phyloP scores from a whole-genome alignment of 2,797 vertebrate genomes.

The Arnoldichthys spilopterus region DNA sequence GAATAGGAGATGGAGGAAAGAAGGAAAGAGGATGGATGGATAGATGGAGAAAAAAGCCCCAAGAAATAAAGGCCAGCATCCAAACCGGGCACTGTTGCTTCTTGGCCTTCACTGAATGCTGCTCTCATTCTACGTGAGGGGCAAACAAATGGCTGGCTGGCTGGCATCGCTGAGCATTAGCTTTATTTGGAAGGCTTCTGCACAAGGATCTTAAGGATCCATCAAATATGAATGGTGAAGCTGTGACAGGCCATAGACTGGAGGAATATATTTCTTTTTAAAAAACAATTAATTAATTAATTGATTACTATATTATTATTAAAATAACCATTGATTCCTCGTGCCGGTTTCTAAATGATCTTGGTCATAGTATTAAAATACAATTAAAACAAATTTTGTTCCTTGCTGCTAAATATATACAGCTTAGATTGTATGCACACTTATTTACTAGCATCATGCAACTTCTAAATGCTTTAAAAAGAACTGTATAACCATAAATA shows the following conservation, averaged over 20 bases:
- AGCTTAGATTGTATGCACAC: too few species aligned
- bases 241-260: conserved; percentile 29
- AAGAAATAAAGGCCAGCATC: conserved; percentile 52
- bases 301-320: too few species aligned
- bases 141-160: conserved; percentile 54
- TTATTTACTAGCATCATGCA: too few species aligned
- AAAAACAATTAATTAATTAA: too few species aligned
- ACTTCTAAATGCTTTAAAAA: too few species aligned
- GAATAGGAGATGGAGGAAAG: conserved; percentile 19
- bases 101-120: conserved; percentile 56
- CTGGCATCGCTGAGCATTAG: conserved; percentile 36
- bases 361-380: too few species aligned
- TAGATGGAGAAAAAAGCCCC: conserved; percentile 40
- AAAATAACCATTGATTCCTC: too few species aligned
- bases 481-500: too few species aligned
- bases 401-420: too few species aligned
- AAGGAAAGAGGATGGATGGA: conserved; percentile 35
- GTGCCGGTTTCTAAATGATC: too few species aligned
- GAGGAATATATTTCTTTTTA: neutral
- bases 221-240: conserved; percentile 46
- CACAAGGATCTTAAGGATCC: conserved; percentile 37
- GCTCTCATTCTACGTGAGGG: conserved; percentile 65
- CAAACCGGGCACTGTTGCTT: conserved; percentile 50
- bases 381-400: too few species aligned
- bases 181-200: conserved; percentile 50